Conservation (phyloP, 2,113 vertebrate species). For the Dunckerocampus dactyliophorus region DNA sequence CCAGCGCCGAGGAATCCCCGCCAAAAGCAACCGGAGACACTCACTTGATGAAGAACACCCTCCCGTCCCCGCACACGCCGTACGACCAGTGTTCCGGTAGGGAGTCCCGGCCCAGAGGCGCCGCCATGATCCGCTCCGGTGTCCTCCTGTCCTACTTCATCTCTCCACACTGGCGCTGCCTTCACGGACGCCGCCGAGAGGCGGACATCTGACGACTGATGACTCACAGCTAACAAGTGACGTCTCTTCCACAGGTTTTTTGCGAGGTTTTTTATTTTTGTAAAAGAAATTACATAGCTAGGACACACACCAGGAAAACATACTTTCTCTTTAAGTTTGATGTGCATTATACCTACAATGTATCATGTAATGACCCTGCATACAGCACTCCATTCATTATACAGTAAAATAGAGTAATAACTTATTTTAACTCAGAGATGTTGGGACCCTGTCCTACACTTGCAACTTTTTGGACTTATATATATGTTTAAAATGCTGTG, state of each 20-base stretch:
- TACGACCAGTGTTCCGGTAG: slow-evolving; percentile 88
- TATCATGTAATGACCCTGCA: too few species aligned
- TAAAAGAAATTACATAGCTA: neutral
- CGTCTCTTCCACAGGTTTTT: neutral
- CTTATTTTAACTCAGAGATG: too few species aligned
- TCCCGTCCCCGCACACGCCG: slow-evolving; percentile 84
- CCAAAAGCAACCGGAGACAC: slow-evolving; percentile 33
- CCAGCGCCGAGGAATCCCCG: slow-evolving; percentile 22
- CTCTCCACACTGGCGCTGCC: slow-evolving; percentile 32
- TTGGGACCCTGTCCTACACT: too few species aligned
- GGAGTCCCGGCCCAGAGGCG: slow-evolving; percentile 79
- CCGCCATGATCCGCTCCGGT: slow-evolving; percentile 81
- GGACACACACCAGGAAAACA: too few species aligned
- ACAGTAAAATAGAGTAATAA: too few species aligned
- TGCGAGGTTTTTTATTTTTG: neutral
- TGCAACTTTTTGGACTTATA: too few species aligned
- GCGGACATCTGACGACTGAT: slow-evolving; percentile 19
- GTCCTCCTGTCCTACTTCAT: slow-evolving; percentile 56
- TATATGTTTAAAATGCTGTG: too few species aligned
- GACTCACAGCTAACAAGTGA: neutral
- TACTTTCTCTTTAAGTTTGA: too few species aligned
- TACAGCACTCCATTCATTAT: too few species aligned
- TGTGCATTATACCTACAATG: too few species aligned
- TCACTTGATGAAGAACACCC: slow-evolving; percentile 92
- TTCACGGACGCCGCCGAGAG: slow-evolving; percentile 42